Base-by-base conservation (phyloP, 2,888 invertebrate species). In the Orchesella flavescens region DNA sequence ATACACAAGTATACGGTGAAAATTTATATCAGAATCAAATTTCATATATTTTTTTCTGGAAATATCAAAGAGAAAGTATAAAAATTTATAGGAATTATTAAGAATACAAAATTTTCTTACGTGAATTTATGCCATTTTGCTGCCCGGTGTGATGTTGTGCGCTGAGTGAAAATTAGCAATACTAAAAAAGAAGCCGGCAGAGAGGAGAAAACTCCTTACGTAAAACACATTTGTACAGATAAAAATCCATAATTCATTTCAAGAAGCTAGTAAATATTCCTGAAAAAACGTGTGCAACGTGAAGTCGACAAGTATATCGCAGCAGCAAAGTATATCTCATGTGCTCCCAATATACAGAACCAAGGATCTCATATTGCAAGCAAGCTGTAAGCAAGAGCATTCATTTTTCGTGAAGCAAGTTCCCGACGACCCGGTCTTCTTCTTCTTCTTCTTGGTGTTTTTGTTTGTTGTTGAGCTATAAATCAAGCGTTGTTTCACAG, bases 291-390 rank as follows among this genome's bases (percentile, higher is more conserved):
- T 71, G 71, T 63, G 44, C 76, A 75, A 75, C 75, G 75, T 75
- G 75, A 34, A 34, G 34, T 34, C 34, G 34, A 34, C 34, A 34
- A 34, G 34, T 34, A 34, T 34, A 13, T 15, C 24, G 63, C 17
- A 2, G 24, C 17, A 61, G 61, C n/a, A n/a, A n/a, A n/a, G n/a
- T n/a, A n/a, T n/a, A n/a, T 21, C 63, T 57, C 53, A 10, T n/a
- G n/a, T n/a, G 53, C 53, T 53, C 53, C 15, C n/a, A 12, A 19
- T 44, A 17, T 43, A 19, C 13, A 43, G 19, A 49, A 53, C 34
- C 49, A 71, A 78, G 71, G 78, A 78, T 78, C 78, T 78, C 78
- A 78, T 78, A 44, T 78, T 71, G n/a, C n/a, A 61, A 74, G n/a
- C 13, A 61, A 61, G 61, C 61, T 12, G 10, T 9, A 21, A 61